These are phyloP conservation scores for Cephalopachus bancanus DNA, from an alignment of 2,797 vertebrate species.

Conservation along the genomic window DNA sequence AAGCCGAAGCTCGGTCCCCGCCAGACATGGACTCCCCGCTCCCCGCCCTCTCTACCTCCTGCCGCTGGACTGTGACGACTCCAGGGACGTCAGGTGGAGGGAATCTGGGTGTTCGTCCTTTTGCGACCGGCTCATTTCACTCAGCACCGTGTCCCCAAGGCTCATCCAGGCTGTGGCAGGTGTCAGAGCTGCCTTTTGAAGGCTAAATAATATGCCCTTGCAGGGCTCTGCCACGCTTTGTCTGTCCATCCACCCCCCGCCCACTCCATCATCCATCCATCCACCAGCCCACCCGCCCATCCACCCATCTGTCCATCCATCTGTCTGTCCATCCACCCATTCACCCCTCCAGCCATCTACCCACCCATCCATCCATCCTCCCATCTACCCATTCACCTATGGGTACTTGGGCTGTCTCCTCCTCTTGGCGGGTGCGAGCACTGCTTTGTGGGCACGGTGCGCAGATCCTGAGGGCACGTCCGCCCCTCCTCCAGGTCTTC, in stretches of 20 bases:
- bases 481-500: background rate
- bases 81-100: background rate
- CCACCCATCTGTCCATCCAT: too few species aligned
- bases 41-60: too few species aligned
- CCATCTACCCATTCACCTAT: background rate
- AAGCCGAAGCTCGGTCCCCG: background rate
- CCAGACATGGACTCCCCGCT: accelerated
- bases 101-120: background rate
- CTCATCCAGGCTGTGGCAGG: too few species aligned
- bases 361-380: background rate
- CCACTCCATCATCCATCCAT: too few species aligned
- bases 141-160: background rate
- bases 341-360: too few species aligned
- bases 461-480: accelerated
- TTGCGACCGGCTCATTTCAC: background rate
- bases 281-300: too few species aligned
- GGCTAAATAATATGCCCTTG: too few species aligned
- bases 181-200: background rate
- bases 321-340: too few species aligned
- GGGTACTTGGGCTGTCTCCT: background rate
- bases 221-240: background rate
- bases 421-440: accelerated
- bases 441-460: accelerated
- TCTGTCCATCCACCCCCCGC: accelerated
- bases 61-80: background rate